Percentiles rank a stretch among this genome's conserved stretches.
These are phyloP conservation scores for Sardina pilchardus DNA, from an alignment of 2,113 vertebrate species.

Conservation along the genomic window DNA sequence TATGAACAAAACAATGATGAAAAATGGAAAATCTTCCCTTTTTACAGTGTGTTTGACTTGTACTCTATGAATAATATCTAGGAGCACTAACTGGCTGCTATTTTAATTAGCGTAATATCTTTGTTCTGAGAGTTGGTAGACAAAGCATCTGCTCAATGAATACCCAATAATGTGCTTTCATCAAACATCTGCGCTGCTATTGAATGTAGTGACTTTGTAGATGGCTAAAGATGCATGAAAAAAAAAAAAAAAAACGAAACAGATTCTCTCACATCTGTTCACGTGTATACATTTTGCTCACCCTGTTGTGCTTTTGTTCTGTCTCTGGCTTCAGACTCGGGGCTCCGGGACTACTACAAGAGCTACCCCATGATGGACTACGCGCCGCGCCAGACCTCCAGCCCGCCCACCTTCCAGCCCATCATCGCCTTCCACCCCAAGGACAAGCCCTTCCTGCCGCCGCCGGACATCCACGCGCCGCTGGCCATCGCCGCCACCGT, in stretches of 20 bases:
- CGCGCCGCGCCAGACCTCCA: slow-evolving; percentile 64
- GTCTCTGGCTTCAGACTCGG: slow-evolving; percentile 66
- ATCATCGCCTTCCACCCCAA: slow-evolving; percentile 74
- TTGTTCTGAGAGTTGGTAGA: neutral
- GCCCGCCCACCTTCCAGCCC: slow-evolving; percentile 71
- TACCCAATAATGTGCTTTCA: neutral
- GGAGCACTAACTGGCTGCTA: too few species aligned
- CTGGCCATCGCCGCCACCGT: slow-evolving; percentile 72
- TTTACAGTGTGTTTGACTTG: too few species aligned
- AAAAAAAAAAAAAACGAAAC: too few species aligned
- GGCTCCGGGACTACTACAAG: slow-evolving; percentile 81
- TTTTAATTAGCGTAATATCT: too few species aligned
- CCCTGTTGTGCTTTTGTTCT: neutral
- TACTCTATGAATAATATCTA: too few species aligned
- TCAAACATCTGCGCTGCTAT: neutral
- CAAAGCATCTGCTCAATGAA: neutral
- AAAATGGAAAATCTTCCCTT: too few species aligned
- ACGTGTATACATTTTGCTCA: neutral
- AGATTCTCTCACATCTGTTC: neutral
- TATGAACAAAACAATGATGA: neutral
- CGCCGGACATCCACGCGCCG: slow-evolving; percentile 76
- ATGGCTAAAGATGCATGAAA: neutral
- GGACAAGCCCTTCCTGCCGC: slow-evolving; percentile 72
- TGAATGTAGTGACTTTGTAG: neutral
- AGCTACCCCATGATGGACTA: slow-evolving; percentile 77